Percentiles rank a stretch among this genome's conserved stretches.
Evolutionary conservation across 1,140 invertebrate genomes (phyloP).

Genomic region (Drosophila kanapiae): DNA sequence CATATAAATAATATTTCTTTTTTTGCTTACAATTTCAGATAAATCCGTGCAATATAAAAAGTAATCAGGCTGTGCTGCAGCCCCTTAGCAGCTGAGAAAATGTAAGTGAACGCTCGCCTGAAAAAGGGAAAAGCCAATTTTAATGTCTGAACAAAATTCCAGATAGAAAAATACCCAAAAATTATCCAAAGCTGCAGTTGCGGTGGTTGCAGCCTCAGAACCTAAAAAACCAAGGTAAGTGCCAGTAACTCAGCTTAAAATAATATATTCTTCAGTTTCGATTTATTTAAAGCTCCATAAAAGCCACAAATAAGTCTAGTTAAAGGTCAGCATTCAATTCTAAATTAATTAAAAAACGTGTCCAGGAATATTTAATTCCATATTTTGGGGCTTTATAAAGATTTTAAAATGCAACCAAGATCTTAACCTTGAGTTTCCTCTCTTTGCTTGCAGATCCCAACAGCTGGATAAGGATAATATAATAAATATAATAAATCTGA

Average conservation of each 20-base stretch:
- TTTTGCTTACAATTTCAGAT: neutral
- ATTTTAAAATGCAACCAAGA: too few relatives aligned
- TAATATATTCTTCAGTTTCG: too few relatives aligned
- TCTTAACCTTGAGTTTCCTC: too few relatives aligned
- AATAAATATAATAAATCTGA: constrained; percentile 17
- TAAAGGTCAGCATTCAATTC: too few relatives aligned
- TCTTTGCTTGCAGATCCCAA: neutral
- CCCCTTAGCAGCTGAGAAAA: neutral
- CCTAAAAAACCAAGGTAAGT: neutral
- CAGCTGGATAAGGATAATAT: neutral
- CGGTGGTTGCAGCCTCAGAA: neutral
- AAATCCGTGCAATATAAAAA: constrained; percentile 11
- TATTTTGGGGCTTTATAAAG: too few relatives aligned
- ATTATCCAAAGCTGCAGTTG: neutral
- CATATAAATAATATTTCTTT: neutral
- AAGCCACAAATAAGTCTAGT: neutral
- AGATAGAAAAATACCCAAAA: neutral
- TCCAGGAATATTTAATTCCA: too few relatives aligned
- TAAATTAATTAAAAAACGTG: too few relatives aligned
- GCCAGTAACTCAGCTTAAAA: too few relatives aligned
- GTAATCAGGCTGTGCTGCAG: neutral
- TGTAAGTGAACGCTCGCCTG: neutral
- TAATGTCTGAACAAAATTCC: neutral
- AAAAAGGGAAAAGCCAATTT: too few relatives aligned
- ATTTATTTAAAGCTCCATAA: neutral